Base-by-base conservation (phyloP, 2,113 vertebrate genomes). In the Rhinoderma darwinii region DNA sequence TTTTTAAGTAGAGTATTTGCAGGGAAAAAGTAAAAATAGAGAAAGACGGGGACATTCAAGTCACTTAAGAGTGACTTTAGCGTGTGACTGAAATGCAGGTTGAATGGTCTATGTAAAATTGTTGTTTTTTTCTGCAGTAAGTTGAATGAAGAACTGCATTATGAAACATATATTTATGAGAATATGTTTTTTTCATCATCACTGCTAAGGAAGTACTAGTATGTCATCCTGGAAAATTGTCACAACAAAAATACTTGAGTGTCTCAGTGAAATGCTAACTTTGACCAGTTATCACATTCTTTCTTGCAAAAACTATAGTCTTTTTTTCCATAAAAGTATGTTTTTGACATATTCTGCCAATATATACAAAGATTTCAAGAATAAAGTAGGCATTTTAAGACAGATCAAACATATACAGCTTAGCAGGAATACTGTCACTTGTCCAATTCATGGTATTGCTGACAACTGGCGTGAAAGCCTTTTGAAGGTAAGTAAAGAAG, bases 401-500 rank as follows among this genome's bases (percentile, higher is more conserved):
- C 37, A 81, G 54, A 63, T 81, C 51, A 81, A 81, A 81, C 27
- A 79, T 30, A 7, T 63, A 15, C n/a, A 61, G 78, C 78, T 81
- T 56, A 61, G 78, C 78, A 27, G 78, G 54, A 5, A 81, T 43
- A 27, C 78, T 81, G 78, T 61, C 78, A 81, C 78, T 56, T 81
- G 78, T 81, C 78, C 25, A 63, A 14, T 41, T 81, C 37, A 27
- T 81, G 14, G 37, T 27, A 81, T 63, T 39, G 35, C 54, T 81
- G 78, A 63, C 54, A 81, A 63, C 39, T 37, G n/a, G 54, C n/a
- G 20, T 81, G 54, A 63, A 81, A 61, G 78, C 22, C 25, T 63
- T 27, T 61, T 81, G 78, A 81, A 81, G 37, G 54, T 81, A 81
- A 81, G 61, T 81, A 63, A 81, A 81, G 54, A n/a, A 81, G 54